A percentile compares a stretch with the other conserved stretches of the same genome.
phyloP scores from a whole-genome alignment of 2,113 vertebrate species.

The Hippocampus guttulatus region DNA sequence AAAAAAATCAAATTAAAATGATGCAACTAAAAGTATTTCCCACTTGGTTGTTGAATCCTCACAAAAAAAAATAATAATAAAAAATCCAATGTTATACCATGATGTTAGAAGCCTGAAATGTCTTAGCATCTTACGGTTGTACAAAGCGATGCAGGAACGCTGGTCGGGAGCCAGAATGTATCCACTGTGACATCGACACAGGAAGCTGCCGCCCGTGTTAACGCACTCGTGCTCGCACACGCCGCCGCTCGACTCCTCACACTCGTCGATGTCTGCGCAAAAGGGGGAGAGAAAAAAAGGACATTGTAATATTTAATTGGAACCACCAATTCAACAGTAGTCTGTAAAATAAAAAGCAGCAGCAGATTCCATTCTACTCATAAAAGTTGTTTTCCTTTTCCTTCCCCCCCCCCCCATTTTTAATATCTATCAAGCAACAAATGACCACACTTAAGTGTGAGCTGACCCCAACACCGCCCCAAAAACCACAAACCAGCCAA shows the following conservation, averaged over 20 bases:
- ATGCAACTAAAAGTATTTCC: background rate
- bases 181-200: conserved; percentile 65
- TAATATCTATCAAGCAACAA: background rate
- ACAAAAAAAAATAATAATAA: too few relatives aligned
- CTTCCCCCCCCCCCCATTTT: too few relatives aligned
- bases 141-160: conserved; percentile 63
- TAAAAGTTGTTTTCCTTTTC: too few relatives aligned
- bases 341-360: too few relatives aligned
- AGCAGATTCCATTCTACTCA: too few relatives aligned
- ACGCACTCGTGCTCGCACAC: conserved; percentile 72
- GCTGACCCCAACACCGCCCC: background rate
- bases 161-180: conserved; percentile 66
- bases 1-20: background rate
- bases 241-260: conserved; percentile 51
- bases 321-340: background rate
- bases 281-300: background rate
- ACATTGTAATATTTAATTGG: background rate
- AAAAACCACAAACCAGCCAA: background rate
- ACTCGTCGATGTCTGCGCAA: conserved; percentile 72
- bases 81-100: too few relatives aligned
- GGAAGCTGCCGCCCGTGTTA: conserved; percentile 73
- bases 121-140: conserved; percentile 62
- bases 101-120: too few relatives aligned
- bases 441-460: background rate
- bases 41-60: background rate